Conservation (phyloP, 2,888 invertebrate genomes). For the Keiferia lycopersicella region DNA sequence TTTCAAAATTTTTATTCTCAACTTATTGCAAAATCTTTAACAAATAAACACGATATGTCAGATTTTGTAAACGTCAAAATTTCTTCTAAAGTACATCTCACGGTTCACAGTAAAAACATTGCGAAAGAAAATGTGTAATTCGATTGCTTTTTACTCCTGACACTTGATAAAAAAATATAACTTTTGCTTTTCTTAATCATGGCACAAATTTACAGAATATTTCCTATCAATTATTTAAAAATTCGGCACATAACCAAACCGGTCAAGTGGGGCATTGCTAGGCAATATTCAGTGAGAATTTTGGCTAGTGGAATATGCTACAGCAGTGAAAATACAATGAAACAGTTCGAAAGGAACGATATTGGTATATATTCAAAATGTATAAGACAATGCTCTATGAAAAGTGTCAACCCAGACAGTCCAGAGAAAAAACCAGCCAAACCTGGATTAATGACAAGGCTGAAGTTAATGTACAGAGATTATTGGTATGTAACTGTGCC, state of each 20-base stretch:
- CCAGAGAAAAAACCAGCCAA: conserved; percentile 59
- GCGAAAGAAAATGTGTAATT: conserved; percentile 23
- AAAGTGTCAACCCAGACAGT: conserved; percentile 32
- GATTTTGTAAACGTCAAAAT: neutral
- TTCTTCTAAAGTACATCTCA: neutral
- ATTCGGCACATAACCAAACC: conserved; percentile 59
- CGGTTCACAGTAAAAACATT: conserved; percentile 23
- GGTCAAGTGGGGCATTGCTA: conserved; percentile 56
- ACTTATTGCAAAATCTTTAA: too few relatives aligned
- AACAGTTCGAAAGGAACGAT: conserved; percentile 29
- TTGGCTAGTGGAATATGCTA: conserved; percentile 54
- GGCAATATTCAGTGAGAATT: conserved; percentile 48
- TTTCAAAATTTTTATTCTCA: too few relatives aligned
- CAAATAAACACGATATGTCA: too few relatives aligned
- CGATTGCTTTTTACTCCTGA: neutral
- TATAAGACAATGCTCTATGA: conserved; percentile 44
- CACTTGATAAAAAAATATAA: neutral
- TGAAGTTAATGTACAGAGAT: conserved; percentile 95
- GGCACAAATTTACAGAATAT: conserved; percentile 61
- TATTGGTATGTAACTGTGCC: conserved; percentile 98
- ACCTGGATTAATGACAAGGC: conserved; percentile 86
- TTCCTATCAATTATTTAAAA: conserved; percentile 55
- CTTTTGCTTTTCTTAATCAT: conserved; percentile 45
- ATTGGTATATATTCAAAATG: conserved; percentile 35
- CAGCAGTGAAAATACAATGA: conserved; percentile 38